Conservation (phyloP, 2,888 invertebrate genomes). For the Catocala nupta region DNA sequence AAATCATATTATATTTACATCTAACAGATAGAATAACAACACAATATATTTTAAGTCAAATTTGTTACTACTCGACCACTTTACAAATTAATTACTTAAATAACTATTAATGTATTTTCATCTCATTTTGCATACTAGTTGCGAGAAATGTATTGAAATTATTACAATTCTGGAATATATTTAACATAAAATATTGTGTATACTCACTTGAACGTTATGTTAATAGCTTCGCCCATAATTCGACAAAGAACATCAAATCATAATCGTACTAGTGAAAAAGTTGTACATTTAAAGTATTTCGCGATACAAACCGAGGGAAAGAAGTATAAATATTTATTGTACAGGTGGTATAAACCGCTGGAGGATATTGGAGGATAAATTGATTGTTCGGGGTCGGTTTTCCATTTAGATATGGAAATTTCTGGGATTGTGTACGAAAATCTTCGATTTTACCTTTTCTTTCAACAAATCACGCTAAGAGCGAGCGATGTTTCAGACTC, state of each 20-base stretch:
- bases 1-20: too few species aligned
- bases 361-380: slow-evolving; percentile 87
- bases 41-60: too few species aligned
- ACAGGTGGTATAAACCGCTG: slow-evolving; percentile 87
- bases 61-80: too few species aligned
- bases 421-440: slow-evolving; percentile 86
- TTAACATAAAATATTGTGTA: too few species aligned
- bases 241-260: slow-evolving; percentile 31
- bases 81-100: too few species aligned
- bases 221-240: slow-evolving; percentile 12
- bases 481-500: slow-evolving; percentile 57
- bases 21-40: too few species aligned
- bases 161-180: too few species aligned
- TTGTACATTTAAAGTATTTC: slow-evolving; percentile 59
- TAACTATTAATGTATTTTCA: too few species aligned
- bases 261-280: slow-evolving; percentile 49
- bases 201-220: neutral
- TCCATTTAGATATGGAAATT: slow-evolving; percentile 88
- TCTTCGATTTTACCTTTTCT: slow-evolving; percentile 83
- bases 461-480: slow-evolving; percentile 80
- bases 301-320: slow-evolving; percentile 79
- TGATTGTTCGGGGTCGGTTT: slow-evolving; percentile 87
- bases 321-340: slow-evolving; percentile 86
- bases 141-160: too few species aligned
- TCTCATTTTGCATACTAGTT: too few species aligned